Conservation (phyloP, 2,888 invertebrate genomes). For the Lasioglossum morio region DNA sequence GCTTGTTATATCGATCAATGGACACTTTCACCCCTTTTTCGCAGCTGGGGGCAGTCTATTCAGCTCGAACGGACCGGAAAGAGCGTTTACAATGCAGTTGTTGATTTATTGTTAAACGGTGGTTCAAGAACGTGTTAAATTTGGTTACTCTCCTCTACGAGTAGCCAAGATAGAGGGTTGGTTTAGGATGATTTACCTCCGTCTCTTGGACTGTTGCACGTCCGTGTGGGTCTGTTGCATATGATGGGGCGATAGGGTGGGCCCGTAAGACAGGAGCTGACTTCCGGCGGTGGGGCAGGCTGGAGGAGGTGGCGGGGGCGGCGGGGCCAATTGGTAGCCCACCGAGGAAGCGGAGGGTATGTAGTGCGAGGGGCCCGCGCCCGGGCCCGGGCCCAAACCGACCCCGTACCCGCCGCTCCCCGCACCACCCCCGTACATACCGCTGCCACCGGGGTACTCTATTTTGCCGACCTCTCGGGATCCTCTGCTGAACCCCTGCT, state of each 20-base stretch:
- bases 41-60: background rate
- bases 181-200: slow-evolving; percentile 67
- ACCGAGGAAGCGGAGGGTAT: slow-evolving; percentile 76
- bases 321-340: slow-evolving; percentile 81
- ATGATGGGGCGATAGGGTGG: slow-evolving; percentile 80
- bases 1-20: background rate
- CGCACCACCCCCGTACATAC: slow-evolving; percentile 82
- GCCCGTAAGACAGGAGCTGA: slow-evolving; percentile 80
- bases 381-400: slow-evolving; percentile 79
- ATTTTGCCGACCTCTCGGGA: slow-evolving; percentile 75
- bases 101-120: no score
- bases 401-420: slow-evolving; percentile 81
- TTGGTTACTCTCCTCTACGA: background rate
- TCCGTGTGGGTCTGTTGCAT: slow-evolving; percentile 78
- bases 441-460: slow-evolving; percentile 81
- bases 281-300: slow-evolving; percentile 71
- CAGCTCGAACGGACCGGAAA: background rate
- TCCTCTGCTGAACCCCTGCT: slow-evolving; percentile 1
- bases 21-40: background rate
- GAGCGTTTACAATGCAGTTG: background rate
- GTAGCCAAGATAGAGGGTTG: background rate
- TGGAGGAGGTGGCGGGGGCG: slow-evolving; percentile 73
- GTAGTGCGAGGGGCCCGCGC: slow-evolving; percentile 81
- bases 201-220: slow-evolving; percentile 78
- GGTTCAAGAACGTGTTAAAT: background rate